Evolutionary conservation across 2,113 vertebrate species (phyloP).

Genomic region (Dicrurus megarhynchus): DNA sequence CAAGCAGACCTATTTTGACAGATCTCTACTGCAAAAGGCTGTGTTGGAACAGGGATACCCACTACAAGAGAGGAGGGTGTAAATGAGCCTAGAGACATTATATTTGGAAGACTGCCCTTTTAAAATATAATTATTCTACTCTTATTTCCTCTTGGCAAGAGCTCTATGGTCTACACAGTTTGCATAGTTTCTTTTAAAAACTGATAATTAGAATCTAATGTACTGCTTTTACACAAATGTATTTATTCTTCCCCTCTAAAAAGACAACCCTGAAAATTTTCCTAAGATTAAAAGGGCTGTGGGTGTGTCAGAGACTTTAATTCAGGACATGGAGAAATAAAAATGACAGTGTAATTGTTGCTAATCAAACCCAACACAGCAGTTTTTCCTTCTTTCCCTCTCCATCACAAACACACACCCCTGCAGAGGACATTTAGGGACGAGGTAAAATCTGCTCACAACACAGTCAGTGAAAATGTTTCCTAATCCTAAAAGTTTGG

Average conservation of each 20-base stretch:
- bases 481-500: not conserved
- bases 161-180: not conserved
- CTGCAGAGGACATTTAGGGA: not conserved
- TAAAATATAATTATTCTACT: not conserved
- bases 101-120: not conserved
- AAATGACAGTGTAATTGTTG: not conserved
- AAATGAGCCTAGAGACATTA: not conserved
- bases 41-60: not conserved
- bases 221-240: not conserved
- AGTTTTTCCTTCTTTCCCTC: not conserved
- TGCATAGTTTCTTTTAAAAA: not conserved
- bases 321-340: not conserved
- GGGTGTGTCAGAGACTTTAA: not conserved
- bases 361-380: not conserved
- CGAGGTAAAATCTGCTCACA: not conserved
- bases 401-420: not conserved
- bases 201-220: not conserved
- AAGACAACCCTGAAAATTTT: not conserved
- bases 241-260: not conserved
- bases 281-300: not conserved
- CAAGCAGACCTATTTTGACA: not conserved
- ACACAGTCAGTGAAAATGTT: not conserved
- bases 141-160: not conserved
- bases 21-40: not conserved
- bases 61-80: not conserved